phyloP scores from a whole-genome alignment of 2,888 invertebrate species.

The Pantelozetes paolii region DNA sequence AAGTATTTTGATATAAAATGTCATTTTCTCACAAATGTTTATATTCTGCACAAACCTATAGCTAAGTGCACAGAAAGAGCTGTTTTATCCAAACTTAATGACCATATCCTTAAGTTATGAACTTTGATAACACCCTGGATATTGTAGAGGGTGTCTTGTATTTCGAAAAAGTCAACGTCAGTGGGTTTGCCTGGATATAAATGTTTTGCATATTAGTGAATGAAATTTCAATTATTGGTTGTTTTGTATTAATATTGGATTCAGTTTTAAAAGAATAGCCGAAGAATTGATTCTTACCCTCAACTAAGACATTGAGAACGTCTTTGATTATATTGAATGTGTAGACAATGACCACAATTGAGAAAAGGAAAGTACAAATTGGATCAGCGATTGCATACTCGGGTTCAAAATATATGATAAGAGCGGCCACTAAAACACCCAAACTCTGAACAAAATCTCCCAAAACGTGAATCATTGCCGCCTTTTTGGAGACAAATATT shows the following conservation, averaged over 20 bases:
- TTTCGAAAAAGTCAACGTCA: constrained; percentile 63
- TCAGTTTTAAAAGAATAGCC: no score
- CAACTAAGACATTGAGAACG: constrained; percentile 85
- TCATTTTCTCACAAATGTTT: no score
- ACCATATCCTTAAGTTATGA: constrained; percentile 96
- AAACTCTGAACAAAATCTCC: constrained; percentile 92
- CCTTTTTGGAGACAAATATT: constrained; percentile 58
- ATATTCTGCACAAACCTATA: no score
- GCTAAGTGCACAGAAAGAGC: constrained; percentile 95
- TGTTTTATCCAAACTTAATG: constrained; percentile 89
- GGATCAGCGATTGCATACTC: constrained; percentile 88
- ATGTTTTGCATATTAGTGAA: no score
- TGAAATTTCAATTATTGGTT: no score
- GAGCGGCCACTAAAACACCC: constrained; percentile 85
- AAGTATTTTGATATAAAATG: no score
- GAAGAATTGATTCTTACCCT: no score
- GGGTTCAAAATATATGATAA: constrained; percentile 85
- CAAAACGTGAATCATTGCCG: constrained; percentile 92
- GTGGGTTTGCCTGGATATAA: constrained; percentile 60
- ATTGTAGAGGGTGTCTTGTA: constrained; percentile 75
- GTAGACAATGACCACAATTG: constrained; percentile 82
- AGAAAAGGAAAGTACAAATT: constrained; percentile 94
- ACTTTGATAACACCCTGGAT: constrained; percentile 86
- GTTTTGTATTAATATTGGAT: no score
- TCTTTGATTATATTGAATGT: constrained; percentile 91